Evolutionary conservation across 2,113 vertebrate species (phyloP).

Genomic region (Channa maculata): DNA sequence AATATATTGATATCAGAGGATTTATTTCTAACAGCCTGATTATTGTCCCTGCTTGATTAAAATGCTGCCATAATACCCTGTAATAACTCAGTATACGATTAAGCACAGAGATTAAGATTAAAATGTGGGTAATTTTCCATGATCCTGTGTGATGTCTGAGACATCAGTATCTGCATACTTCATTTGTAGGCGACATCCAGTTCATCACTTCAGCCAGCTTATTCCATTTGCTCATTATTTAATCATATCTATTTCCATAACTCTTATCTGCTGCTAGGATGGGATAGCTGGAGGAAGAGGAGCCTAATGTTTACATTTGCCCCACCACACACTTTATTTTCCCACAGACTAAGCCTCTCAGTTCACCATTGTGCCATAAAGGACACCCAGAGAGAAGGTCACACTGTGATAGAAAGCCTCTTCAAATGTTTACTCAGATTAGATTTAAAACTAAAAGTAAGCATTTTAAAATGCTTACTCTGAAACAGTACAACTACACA

Average conservation of each 20-base stretch:
- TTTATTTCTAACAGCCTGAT: slow-evolving; percentile 21
- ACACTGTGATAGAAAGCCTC: background rate
- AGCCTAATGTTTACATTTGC: slow-evolving; percentile 62
- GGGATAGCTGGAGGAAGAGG: slow-evolving; percentile 48
- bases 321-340: slow-evolving; percentile 37
- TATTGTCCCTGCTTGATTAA: slow-evolving; percentile 61
- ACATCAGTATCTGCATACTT: slow-evolving; percentile 39
- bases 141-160: slow-evolving; percentile 13
- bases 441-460: slow-evolving; percentile 22
- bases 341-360: slow-evolving; percentile 43
- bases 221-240: slow-evolving; percentile 37
- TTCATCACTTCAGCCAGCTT: background rate
- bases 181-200: slow-evolving; percentile 39
- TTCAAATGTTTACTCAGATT: slow-evolving; percentile 47
- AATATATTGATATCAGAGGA: slow-evolving; percentile 24
- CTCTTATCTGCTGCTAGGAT: slow-evolving; percentile 49
- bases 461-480: slow-evolving; percentile 32
- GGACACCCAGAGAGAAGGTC: background rate
- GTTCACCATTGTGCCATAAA: slow-evolving; percentile 19
- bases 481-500: slow-evolving; percentile 25
- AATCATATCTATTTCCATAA: slow-evolving; percentile 38
- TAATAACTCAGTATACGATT: slow-evolving; percentile 28
- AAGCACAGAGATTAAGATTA: slow-evolving; percentile 37
- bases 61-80: slow-evolving; percentile 27
- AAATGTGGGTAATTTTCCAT: slow-evolving; percentile 23